Evolutionary conservation across 53 echinoderm and acorn worm genomes (phyloP), one percentile per base, ranked within the genome.

Genomic region (Temnopleurus reevesii): DNA sequence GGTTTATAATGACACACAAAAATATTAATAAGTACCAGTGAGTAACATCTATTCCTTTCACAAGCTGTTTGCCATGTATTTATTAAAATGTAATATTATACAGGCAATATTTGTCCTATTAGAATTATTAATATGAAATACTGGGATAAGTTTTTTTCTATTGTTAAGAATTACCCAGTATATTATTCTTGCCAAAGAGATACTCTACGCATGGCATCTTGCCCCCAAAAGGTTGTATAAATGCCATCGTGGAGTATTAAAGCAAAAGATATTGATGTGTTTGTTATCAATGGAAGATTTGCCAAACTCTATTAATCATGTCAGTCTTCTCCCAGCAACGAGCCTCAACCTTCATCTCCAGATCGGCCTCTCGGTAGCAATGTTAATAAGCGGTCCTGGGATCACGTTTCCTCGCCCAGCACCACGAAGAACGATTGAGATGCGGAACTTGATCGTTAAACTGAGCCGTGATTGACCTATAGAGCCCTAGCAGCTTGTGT

Each of bases 381-480:
- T 79, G 79, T 79, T 79, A 79, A 79, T 79, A 79, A 46, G 46
- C 79, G 9, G 13, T 47, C 3, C 26, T 49, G 27, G 46, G 79
- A 79, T 79, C 79, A 79, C 49, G 79, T 79, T 47, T 79, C 79
- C 46, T 24, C 49, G 53, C 30, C 47, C 1, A 26, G 26, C 79
- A 46, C 47, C 41, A 29, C 47, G 41, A 49, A 79, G 79, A 51
- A 1, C 12, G 10, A 29, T 79, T 79, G 46, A 28, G 79, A 35
- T 79, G 3, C 15, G n/a, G 79, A 79, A 79, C 79, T 28, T 49
- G 79, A 79, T 49, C 79, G 51, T 49, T 79, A 13, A 18, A 26
- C 79, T 79, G 49, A 49, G 79, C 79, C 79, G 29, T 13, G 47
- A 25, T 79, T 79, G 79, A 79, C 79, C 79, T 79, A 79, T 79